phyloP scores from a whole-genome alignment of 2,888 invertebrate species.

The Carabus problematicus region DNA sequence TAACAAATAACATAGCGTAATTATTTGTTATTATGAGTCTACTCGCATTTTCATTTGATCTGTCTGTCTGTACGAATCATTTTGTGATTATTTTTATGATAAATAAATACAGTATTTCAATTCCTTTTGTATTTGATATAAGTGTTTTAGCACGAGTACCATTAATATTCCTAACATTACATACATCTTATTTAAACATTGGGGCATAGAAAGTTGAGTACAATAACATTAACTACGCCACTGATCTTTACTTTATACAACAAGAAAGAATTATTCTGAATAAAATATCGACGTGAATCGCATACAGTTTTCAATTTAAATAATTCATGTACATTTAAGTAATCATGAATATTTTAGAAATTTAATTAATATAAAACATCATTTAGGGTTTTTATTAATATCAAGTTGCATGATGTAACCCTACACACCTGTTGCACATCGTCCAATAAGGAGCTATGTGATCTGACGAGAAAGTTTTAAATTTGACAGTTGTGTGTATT shows the following conservation, averaged over 20 bases:
- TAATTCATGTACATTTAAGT: no score
- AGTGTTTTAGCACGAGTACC: background rate
- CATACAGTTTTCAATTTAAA: no score
- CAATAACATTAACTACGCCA: no score
- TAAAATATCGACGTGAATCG: no score
- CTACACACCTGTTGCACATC: background rate
- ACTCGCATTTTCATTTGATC: slow-evolving; percentile 52
- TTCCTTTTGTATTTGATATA: slow-evolving; percentile 1
- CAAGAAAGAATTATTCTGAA: no score
- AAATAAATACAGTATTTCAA: slow-evolving; percentile 51
- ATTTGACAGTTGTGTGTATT: slow-evolving; percentile 10
- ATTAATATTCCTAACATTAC: background rate
- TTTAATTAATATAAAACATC: no score
- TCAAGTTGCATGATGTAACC: background rate
- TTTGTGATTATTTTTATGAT: slow-evolving; percentile 60
- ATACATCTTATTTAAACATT: no score
- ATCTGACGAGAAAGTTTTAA: background rate
- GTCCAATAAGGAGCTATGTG: background rate
- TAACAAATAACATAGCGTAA: slow-evolving; percentile 56
- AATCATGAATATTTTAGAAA: no score
- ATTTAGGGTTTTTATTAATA: slow-evolving; percentile 4
- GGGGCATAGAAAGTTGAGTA: no score
- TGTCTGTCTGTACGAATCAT: slow-evolving; percentile 58
- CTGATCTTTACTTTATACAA: no score
- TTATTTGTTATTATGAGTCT: slow-evolving; percentile 53